phyloP scores from a whole-genome alignment of 2,888 invertebrate genomes.

The Halictus ligatus region DNA sequence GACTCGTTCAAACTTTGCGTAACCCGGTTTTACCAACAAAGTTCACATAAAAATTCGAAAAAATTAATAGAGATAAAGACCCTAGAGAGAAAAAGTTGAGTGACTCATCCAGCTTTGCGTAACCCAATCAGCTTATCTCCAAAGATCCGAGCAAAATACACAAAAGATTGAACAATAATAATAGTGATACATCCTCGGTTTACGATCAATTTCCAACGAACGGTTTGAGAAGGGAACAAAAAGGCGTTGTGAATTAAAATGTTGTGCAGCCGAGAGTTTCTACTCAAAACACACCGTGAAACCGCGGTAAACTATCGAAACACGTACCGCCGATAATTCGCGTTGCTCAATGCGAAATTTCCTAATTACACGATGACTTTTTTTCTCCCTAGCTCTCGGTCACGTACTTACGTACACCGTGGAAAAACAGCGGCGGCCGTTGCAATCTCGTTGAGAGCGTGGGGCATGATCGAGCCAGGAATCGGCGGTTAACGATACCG shows the following conservation, averaged over 20 bases:
- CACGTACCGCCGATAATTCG: not conserved
- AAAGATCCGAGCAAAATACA: not conserved
- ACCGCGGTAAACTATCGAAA: not conserved
- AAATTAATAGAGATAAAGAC: not conserved
- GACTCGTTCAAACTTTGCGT: too few relatives aligned
- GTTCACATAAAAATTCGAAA: not conserved
- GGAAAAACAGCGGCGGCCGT: slow-evolving; percentile 41
- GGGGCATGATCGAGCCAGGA: slow-evolving; percentile 39
- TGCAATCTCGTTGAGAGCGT: slow-evolving; percentile 41
- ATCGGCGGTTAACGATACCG: slow-evolving; percentile 3
- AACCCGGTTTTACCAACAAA: too few relatives aligned
- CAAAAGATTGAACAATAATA: not conserved
- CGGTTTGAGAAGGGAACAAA: not conserved
- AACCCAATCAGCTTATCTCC: not conserved
- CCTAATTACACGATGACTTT: not conserved
- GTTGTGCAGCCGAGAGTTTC: not conserved
- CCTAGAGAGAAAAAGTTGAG: not conserved
- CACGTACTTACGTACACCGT: slow-evolving; percentile 10
- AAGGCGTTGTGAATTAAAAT: not conserved
- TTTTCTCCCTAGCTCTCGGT: not conserved
- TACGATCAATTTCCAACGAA: not conserved
- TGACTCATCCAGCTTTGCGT: not conserved
- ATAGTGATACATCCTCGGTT: not conserved
- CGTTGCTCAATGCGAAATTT: not conserved
- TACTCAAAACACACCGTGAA: not conserved